Evolutionary conservation across 2,888 invertebrate genomes (phyloP).

Genomic region (Papilio protenor): DNA sequence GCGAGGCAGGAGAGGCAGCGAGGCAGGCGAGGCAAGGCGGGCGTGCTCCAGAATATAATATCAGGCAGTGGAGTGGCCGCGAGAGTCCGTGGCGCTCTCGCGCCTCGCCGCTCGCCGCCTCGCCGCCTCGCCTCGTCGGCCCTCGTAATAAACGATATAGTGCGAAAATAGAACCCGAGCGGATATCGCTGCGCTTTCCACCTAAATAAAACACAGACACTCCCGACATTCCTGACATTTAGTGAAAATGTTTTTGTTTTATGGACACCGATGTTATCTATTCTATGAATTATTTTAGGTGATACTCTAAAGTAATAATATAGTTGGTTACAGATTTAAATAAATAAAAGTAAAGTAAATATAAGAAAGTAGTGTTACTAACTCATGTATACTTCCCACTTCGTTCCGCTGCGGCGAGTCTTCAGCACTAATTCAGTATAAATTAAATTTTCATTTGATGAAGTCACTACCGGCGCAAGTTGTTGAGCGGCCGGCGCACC

Average conservation of each 20-base stretch:
- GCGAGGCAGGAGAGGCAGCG: constrained; percentile 75
- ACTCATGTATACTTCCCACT: constrained; percentile 18
- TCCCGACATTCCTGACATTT: constrained; percentile 68
- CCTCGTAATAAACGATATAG: constrained; percentile 78
- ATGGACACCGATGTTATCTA: constrained; percentile 71
- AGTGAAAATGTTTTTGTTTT: constrained; percentile 68
- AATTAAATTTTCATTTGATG: constrained; percentile 42
- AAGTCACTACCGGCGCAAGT: constrained; percentile 42
- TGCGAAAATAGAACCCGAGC: constrained; percentile 79
- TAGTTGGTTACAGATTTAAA: neutral
- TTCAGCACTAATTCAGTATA: constrained; percentile 37
- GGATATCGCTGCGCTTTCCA: constrained; percentile 69
- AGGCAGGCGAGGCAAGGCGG: constrained; percentile 72
- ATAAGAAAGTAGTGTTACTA: constrained; percentile 19
- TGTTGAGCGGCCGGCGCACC: constrained; percentile 20
- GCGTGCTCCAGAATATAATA: constrained; percentile 84
- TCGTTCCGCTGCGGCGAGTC: constrained; percentile 15
- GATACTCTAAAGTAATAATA: constrained; percentile 15
- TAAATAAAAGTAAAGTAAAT: constrained; percentile 11
- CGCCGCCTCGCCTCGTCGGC: constrained; percentile 54
- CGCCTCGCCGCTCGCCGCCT: constrained; percentile 48
- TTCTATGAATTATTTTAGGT: constrained; percentile 62
- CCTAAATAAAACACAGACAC: constrained; percentile 79
- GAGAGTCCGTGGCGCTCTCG: constrained; percentile 60
- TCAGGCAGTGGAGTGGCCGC: constrained; percentile 78